These are phyloP conservation scores for Xylota sylvarum DNA, from an alignment of 2,888 invertebrate genomes.

Conservation along the genomic window DNA sequence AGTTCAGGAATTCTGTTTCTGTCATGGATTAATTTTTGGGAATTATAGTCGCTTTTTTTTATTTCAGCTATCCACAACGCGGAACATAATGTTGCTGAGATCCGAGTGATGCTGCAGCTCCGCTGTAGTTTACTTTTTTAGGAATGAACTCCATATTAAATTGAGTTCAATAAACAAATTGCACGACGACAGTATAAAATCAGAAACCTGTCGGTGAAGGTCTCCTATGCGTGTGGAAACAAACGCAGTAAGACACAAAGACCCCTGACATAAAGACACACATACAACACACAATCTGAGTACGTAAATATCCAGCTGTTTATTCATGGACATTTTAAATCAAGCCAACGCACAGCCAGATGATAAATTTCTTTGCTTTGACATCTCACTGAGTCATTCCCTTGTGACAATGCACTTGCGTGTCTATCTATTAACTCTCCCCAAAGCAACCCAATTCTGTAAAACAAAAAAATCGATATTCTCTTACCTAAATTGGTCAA, in stretches of 20 bases:
- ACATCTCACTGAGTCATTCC: background rate
- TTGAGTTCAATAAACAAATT: no score
- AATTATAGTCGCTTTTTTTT: no score
- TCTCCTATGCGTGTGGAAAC: background rate
- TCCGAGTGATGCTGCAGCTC: no score
- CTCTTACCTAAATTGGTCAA: slow-evolving; percentile 94
- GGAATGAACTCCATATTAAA: no score
- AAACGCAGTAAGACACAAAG: background rate
- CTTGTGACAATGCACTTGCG: background rate
- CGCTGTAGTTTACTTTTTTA: no score
- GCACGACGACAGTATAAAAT: background rate
- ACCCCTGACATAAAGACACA: background rate
- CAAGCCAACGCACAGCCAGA: background rate
- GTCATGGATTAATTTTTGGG: no score
- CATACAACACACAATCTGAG: background rate
- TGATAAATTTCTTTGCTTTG: slow-evolving; percentile 10
- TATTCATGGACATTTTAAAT: background rate
- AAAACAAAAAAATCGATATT: background rate
- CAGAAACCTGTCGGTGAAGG: background rate
- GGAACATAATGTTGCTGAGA: no score
- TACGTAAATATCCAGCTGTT: slow-evolving; percentile 3
- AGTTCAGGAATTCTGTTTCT: no score
- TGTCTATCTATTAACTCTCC: background rate
- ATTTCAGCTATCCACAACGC: no score
- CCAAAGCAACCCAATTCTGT: background rate